A percentile compares a stretch with the other conserved stretches of the same genome.
phyloP scores from a whole-genome alignment of 2,888 invertebrate genomes.

The Leptinotarsa tumamoca region DNA sequence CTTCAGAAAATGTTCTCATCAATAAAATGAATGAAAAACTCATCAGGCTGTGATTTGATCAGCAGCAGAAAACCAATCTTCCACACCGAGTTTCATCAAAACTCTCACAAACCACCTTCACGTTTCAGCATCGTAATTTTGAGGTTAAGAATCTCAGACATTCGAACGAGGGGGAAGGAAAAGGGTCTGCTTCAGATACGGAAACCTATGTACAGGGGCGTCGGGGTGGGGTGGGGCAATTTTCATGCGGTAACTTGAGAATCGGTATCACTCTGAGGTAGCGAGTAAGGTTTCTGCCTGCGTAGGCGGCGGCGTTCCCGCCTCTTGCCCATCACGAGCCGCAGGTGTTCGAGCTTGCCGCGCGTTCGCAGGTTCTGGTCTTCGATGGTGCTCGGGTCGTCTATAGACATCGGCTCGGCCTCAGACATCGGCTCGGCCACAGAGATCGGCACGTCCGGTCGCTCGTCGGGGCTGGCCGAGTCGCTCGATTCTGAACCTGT shows the following conservation, averaged over 20 bases:
- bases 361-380: slow-evolving; percentile 69
- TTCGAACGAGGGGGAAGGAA: neutral
- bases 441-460: slow-evolving; percentile 48
- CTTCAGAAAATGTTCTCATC: too few species aligned
- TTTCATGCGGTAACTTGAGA: slow-evolving; percentile 63
- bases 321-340: slow-evolving; percentile 91
- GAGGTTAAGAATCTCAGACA: neutral
- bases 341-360: slow-evolving; percentile 86
- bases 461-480: slow-evolving; percentile 30
- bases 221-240: slow-evolving; percentile 24
- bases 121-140: neutral
- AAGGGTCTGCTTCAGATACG: slow-evolving; percentile 15
- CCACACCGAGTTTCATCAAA: too few species aligned
- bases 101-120: neutral
- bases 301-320: slow-evolving; percentile 85
- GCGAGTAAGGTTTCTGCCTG: slow-evolving; percentile 78
- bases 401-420: slow-evolving; percentile 50
- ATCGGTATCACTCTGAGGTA: slow-evolving; percentile 66
- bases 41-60: too few species aligned
- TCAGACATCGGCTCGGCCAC: slow-evolving; percentile 64
- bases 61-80: too few species aligned
- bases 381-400: slow-evolving; percentile 54
- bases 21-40: too few species aligned
- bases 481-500: neutral
- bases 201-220: slow-evolving; percentile 50